phyloP scores from a whole-genome alignment of 2,888 invertebrate genomes.

The Hipparchia sbordonii region DNA sequence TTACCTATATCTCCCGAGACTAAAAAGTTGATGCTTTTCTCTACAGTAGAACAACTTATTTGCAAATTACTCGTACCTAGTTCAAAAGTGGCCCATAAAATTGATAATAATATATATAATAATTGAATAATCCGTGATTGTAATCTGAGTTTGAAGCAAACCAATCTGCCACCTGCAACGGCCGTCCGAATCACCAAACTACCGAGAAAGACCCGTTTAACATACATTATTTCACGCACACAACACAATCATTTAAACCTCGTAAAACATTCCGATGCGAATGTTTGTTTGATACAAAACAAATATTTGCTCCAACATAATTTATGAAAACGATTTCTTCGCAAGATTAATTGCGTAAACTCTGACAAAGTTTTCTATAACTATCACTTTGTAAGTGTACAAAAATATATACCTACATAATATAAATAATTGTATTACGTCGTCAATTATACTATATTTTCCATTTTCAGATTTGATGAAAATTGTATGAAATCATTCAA shows the following conservation, averaged over 20 bases:
- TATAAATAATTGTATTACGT: background rate
- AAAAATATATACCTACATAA: conserved; percentile 30
- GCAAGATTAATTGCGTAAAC: conserved; percentile 22
- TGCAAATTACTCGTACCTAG: background rate
- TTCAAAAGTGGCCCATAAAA: background rate
- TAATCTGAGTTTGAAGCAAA: background rate
- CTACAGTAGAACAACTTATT: too few relatives aligned
- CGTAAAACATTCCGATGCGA: conserved; percentile 28
- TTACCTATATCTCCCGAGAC: too few relatives aligned
- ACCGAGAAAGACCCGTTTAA: conserved; percentile 14
- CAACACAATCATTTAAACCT: conserved; percentile 24
- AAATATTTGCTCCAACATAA: conserved; percentile 32
- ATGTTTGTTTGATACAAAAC: conserved; percentile 23
- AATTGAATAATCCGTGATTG: background rate
- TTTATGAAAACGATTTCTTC: conserved; percentile 21
- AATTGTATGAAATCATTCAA: too few relatives aligned
- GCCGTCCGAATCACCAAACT: background rate
- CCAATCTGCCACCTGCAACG: background rate
- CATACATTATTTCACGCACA: conserved; percentile 18
- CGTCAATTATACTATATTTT: background rate
- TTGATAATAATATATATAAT: background rate
- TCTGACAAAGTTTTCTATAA: background rate
- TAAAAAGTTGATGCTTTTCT: too few relatives aligned
- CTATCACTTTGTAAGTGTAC: conserved; percentile 19
- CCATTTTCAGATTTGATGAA: background rate